These are phyloP conservation scores for Siniperca undulata DNA, from an alignment of 2,797 vertebrate species.

Conservation along the genomic window DNA sequence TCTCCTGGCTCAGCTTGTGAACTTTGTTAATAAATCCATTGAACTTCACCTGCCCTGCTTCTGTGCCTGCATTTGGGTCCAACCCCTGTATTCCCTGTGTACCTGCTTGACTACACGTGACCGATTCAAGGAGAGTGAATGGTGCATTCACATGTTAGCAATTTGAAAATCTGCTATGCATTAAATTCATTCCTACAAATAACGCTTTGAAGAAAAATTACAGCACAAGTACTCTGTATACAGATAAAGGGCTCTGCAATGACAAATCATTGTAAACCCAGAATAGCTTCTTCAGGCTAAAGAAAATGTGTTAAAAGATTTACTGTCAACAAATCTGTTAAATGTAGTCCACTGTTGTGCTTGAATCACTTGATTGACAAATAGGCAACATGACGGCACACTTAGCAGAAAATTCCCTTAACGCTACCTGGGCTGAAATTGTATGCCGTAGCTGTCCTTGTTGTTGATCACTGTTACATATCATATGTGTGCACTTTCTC, in stretches of 20 bases:
- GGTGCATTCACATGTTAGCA: not conserved
- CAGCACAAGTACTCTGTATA: not conserved
- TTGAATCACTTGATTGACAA: not conserved
- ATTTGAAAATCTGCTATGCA: constrained; percentile 1
- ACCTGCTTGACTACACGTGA: too few relatives aligned
- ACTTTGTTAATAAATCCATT: too few relatives aligned
- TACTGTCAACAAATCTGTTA: constrained; percentile 28
- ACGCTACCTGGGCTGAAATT: too few relatives aligned
- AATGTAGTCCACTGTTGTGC: not conserved
- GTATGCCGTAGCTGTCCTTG: too few relatives aligned
- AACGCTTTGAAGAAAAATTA: constrained; percentile 6
- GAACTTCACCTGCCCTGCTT: too few relatives aligned
- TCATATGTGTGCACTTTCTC: too few relatives aligned
- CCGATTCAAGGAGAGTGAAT: constrained; percentile 18
- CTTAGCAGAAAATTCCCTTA: not conserved
- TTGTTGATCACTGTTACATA: too few relatives aligned
- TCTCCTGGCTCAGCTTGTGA: too few relatives aligned
- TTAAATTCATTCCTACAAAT: constrained; percentile 15
- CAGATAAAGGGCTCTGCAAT: not conserved
- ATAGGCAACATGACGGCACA: not conserved
- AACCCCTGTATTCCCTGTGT: too few relatives aligned
- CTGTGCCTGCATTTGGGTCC: too few relatives aligned
- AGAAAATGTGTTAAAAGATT: constrained; percentile 18
- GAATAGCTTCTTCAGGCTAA: not conserved
- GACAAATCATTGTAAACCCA: constrained; percentile 8